Conservation (phyloP, 2,113 vertebrate species). For the Hylia prasina region DNA sequence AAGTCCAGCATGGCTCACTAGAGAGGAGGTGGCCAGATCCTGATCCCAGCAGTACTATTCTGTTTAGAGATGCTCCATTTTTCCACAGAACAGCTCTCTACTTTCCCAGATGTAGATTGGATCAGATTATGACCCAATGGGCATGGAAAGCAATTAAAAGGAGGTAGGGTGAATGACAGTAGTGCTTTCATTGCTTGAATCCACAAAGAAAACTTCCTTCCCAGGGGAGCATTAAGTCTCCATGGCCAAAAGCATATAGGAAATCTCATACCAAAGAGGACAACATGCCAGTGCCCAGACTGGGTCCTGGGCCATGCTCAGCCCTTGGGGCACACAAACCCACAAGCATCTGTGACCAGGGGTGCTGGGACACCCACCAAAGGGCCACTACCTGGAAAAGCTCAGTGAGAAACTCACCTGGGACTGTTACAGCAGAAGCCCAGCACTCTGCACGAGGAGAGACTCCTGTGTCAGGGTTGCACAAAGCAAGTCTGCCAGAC, state of each 20-base stretch:
- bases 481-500: background rate
- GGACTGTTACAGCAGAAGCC: background rate
- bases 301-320: background rate
- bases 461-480: background rate
- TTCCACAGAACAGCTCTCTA: background rate
- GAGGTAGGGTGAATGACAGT: background rate
- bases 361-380: background rate
- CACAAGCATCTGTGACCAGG: fast-evolving
- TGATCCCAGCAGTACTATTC: background rate
- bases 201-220: background rate
- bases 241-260: background rate
- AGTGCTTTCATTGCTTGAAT: background rate
- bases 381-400: background rate
- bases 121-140: background rate
- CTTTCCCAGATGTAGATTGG: background rate
- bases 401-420: fast-evolving
- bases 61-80: background rate
- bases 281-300: background rate
- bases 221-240: background rate
- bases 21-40: background rate
- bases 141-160: background rate
- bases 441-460: fast-evolving
- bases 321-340: background rate
- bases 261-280: background rate
- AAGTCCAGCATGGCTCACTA: background rate